phyloP scores from a whole-genome alignment of 2,888 invertebrate genomes.

The Synanthedon tipuliformis region DNA sequence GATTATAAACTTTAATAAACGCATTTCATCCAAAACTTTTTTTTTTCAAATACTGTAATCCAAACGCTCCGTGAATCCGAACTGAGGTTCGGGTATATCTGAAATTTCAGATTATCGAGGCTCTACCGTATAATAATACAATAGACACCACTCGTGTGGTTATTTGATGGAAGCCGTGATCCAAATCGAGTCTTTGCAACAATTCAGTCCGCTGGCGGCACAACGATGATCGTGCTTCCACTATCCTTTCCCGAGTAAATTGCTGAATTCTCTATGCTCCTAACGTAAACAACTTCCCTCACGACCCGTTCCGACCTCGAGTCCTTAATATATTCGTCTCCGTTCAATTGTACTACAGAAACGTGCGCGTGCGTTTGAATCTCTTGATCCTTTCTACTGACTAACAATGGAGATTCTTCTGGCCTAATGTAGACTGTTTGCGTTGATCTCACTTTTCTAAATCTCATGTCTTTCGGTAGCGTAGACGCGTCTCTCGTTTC shows the following conservation, averaged over 20 bases:
- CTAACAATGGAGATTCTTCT: constrained; percentile 36
- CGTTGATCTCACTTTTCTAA: constrained; percentile 50
- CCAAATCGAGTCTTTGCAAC: not conserved
- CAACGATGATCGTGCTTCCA: constrained; percentile 56
- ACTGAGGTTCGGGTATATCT: no score
- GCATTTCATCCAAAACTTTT: no score
- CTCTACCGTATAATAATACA: no score
- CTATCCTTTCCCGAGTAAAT: constrained; percentile 49
- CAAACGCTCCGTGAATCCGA: no score
- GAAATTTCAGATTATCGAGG: no score
- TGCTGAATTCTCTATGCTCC: constrained; percentile 43
- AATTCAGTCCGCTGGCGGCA: constrained; percentile 57
- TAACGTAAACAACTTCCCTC: constrained; percentile 45
- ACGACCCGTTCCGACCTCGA: constrained; percentile 33
- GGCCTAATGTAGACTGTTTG: constrained; percentile 51
- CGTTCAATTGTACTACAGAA: constrained; percentile 52
- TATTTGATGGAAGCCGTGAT: not conserved
- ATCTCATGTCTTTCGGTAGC: constrained; percentile 59
- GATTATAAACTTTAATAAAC: no score
- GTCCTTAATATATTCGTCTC: constrained; percentile 39
- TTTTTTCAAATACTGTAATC: no score
- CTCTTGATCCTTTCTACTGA: constrained; percentile 19
- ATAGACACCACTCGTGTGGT: no score
- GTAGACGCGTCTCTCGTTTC: constrained; percentile 49
- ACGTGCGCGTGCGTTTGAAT: constrained; percentile 44